Evolutionary conservation across 2,797 vertebrate genomes (phyloP), one percentile per base, ranked within the genome.

Genomic region (Manis javanica): DNA sequence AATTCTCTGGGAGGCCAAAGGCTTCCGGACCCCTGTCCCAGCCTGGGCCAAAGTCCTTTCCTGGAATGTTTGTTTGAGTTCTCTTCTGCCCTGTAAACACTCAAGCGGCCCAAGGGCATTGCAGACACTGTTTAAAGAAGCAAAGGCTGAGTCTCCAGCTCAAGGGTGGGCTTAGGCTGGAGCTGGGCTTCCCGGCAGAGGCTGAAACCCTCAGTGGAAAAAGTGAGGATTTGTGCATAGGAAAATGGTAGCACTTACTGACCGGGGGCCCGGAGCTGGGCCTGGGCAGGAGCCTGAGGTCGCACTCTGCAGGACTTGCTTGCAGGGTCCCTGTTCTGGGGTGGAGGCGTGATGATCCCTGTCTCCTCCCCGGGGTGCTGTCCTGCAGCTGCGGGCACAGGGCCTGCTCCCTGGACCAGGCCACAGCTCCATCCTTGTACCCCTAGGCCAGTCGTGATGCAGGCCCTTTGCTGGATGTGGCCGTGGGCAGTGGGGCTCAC

Each of bases 11-110:
- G 55, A n/a, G 51, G 49, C 51, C 21, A 13, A 31, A 69, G 74
- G 63, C 59, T 39, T 24, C 42, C 49, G 78, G 49, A 66, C 49
- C 55, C 49, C 39, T 31, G 49, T 39, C 39, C 37, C 46, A n/a
- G 23, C n/a, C 61, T 0, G 11, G 66, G 71, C 72, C 66, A 68
- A 1, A 75, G 89, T 93, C 83, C 87, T 78, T 29, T 63, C 34
- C 64, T n/a, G 37, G 71, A 81, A 61, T 75, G 78, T 89, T 90
- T 87, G 75, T 69, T 95, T 94, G 93, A 29, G 13, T 96, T 88
- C 82, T 16, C 59, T 53, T 53, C 37, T 39, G 13, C 39, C 51
- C n/a, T 1, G 11, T 74, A 89, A 88, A 95, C 18, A 78, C 53
- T 11, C 1, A 5, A 15, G 53, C 53, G 23, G 77, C 82, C 61